Conservation (phyloP, 2,113 vertebrate species). For the Lepisosteus oculatus region DNA sequence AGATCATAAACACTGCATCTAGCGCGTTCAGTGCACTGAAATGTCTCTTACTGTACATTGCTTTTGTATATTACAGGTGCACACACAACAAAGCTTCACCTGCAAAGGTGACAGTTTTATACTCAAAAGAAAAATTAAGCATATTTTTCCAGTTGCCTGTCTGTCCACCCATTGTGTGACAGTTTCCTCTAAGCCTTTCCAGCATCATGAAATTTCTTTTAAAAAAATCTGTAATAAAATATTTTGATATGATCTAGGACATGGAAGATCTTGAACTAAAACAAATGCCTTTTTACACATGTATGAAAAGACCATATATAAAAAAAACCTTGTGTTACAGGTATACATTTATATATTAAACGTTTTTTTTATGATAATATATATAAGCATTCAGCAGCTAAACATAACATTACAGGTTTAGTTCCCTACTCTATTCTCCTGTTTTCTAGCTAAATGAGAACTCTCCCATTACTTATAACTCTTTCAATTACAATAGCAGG, state of each 20-base stretch:
- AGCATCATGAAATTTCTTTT: conserved; percentile 18
- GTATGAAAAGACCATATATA: conserved; percentile 24
- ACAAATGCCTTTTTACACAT: conserved; percentile 52
- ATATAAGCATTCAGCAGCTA: conserved; percentile 14
- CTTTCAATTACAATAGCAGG: not conserved
- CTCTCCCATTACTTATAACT: not conserved
- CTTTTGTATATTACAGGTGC: too few relatives aligned
- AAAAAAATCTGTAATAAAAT: conserved; percentile 33
- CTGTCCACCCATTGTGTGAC: conserved; percentile 10
- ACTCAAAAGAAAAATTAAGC: not conserved
- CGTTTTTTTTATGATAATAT: conserved; percentile 1
- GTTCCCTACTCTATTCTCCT: not conserved
- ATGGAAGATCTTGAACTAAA: conserved; percentile 33
- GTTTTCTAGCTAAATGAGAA: not conserved
- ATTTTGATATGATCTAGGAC: conserved; percentile 33
- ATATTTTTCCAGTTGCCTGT: not conserved
- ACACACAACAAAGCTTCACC: not conserved
- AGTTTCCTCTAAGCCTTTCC: not conserved
- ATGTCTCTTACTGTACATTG: too few relatives aligned
- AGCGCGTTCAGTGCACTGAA: too few relatives aligned
- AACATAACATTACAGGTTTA: conserved; percentile 14
- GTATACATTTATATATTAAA: conserved; percentile 29
- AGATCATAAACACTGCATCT: too few relatives aligned
- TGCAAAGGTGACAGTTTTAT: not conserved
- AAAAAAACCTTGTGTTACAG: conserved; percentile 16